Percentiles rank a stretch among this genome's conserved stretches.
phyloP scores from a whole-genome alignment of 2,113 vertebrate species.

The Rhizomys pruinosus region DNA sequence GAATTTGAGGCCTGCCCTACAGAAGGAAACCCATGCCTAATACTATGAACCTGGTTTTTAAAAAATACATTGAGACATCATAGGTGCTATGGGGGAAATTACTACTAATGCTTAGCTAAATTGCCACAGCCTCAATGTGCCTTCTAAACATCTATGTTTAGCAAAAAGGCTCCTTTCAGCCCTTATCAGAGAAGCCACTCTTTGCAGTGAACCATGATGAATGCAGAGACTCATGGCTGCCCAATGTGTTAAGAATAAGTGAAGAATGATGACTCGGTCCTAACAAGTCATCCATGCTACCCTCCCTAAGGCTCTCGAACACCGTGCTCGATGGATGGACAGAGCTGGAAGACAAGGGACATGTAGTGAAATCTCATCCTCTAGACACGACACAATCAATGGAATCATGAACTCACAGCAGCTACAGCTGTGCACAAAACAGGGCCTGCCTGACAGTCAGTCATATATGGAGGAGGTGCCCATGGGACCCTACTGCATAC shows the following conservation, averaged over 20 bases:
- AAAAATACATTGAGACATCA: neutral
- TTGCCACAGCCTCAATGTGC: neutral
- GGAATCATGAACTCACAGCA: neutral
- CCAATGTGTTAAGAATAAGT: neutral
- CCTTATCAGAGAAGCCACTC: neutral
- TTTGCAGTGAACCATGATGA: neutral
- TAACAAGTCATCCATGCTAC: neutral
- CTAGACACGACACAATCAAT: too few relatives aligned
- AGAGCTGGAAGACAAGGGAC: neutral
- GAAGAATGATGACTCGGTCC: neutral
- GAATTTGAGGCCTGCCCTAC: neutral
- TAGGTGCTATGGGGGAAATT: neutral
- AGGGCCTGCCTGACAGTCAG: neutral
- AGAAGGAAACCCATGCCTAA: neutral
- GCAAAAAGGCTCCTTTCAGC: neutral
- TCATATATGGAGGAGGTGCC: neutral
- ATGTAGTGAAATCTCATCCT: too few relatives aligned
- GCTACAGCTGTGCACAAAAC: neutral
- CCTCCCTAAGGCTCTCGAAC: neutral
- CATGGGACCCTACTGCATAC: neutral
- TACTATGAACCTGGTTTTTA: neutral
- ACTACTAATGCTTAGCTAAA: neutral
- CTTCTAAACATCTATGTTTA: neutral
- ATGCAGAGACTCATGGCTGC: neutral
- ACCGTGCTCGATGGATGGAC: neutral